phyloP scores from a whole-genome alignment of 2,797 vertebrate genomes.

The Ctenosaura bakeri region DNA sequence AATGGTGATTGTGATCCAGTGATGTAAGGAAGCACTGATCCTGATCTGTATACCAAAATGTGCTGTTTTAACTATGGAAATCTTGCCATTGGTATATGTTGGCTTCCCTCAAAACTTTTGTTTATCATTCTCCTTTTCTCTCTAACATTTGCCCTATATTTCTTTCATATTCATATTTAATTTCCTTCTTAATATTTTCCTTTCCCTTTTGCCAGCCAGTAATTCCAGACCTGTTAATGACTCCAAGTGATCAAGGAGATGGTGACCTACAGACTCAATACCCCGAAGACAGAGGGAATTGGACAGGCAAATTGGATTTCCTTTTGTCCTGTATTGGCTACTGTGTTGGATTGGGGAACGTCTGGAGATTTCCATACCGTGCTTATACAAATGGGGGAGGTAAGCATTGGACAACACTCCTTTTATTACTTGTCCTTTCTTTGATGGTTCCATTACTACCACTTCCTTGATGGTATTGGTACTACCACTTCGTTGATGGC shows the following conservation, averaged over 20 bases:
- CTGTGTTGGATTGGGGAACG: constrained; percentile 85
- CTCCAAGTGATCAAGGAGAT: constrained; percentile 82
- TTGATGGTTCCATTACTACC: background rate
- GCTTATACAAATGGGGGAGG: constrained; percentile 87
- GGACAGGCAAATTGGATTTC: constrained; percentile 86
- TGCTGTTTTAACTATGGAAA: no score
- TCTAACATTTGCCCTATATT: background rate
- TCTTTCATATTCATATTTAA: background rate
- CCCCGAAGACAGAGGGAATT: constrained; percentile 83
- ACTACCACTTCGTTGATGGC: background rate
- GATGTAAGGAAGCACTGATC: background rate
- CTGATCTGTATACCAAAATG: background rate
- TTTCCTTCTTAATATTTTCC: background rate
- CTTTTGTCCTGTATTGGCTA: constrained; percentile 86
- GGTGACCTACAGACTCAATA: constrained; percentile 80
- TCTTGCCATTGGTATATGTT: no score
- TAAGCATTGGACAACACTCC: constrained; percentile 19
- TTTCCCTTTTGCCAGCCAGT: constrained; percentile 67
- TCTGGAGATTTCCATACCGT: constrained; percentile 87
- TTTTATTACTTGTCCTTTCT: background rate
- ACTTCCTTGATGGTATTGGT: background rate
- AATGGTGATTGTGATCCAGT: background rate
- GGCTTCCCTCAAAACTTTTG: background rate
- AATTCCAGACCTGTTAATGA: constrained; percentile 84
- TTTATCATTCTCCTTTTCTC: background rate